These are phyloP conservation scores for Apis cerana DNA, from an alignment of 1,140 invertebrate genomes.

Conservation along the genomic window DNA sequence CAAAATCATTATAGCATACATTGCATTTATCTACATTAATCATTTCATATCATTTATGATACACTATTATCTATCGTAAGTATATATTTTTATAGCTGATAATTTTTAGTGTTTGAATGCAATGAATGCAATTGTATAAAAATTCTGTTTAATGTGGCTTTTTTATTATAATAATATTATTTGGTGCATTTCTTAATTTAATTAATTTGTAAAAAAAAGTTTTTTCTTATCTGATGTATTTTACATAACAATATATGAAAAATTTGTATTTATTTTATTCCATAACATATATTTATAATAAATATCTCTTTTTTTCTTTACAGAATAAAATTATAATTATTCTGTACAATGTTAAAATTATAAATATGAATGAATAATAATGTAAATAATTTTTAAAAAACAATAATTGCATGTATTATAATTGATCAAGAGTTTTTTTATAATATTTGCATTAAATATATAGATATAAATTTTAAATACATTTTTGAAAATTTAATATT, in stretches of 20 bases:
- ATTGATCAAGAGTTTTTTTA: conserved; percentile 4
- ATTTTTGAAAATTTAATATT: not conserved
- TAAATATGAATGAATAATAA: not conserved
- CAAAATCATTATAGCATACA: conserved; percentile 23
- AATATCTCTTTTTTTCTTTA: too few species aligned
- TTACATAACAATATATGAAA: not conserved
- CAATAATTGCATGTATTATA: conserved; percentile 5
- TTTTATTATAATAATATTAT: not conserved
- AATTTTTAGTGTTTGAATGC: conserved; percentile 21
- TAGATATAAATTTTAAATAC: not conserved
- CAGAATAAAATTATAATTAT: not conserved
- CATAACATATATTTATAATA: not conserved
- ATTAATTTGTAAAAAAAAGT: not conserved
- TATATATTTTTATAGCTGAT: conserved; percentile 42
- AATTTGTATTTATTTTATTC: not conserved
- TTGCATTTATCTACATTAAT: conserved; percentile 42
- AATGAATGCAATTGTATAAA: conserved; percentile 31
- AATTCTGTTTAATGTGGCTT: not conserved
- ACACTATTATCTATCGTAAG: conserved; percentile 54
- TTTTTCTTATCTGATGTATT: not conserved
- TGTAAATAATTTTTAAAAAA: not conserved
- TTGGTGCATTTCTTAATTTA: not conserved
- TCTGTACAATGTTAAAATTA: not conserved
- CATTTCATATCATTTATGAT: conserved; percentile 23
- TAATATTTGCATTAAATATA: not conserved